Evolutionary conservation across 2,113 vertebrate genomes (phyloP).

Genomic region (Gnathonemus echidnorhynchus): DNA sequence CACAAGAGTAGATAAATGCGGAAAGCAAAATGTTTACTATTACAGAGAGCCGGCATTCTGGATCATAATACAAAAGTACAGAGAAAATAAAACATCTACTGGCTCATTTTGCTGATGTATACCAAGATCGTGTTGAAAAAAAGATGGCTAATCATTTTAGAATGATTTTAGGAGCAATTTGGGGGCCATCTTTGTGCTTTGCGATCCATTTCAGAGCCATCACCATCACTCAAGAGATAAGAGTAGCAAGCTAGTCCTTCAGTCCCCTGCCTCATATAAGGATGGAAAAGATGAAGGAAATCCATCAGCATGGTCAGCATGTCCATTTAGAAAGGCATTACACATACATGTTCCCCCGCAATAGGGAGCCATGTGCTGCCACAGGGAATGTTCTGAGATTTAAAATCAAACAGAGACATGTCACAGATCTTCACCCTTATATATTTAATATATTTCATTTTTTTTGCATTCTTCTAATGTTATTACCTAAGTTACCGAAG

Average conservation of each 20-base stretch:
- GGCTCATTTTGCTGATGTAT: neutral
- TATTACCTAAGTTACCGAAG: neutral
- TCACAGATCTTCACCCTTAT: neutral
- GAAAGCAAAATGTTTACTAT: neutral
- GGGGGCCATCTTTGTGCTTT: constrained; percentile 2
- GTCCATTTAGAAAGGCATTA: neutral
- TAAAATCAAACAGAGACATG: neutral
- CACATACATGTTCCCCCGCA: neutral
- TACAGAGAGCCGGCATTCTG: neutral
- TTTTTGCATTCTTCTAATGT: neutral
- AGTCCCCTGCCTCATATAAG: neutral
- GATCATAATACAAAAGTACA: neutral
- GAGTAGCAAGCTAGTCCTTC: neutral
- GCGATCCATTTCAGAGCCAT: constrained; percentile 21
- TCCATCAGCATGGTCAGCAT: neutral
- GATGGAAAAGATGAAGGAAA: neutral
- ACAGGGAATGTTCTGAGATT: neutral
- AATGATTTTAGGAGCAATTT: constrained; percentile 16
- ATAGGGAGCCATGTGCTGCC: neutral
- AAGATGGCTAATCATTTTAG: constrained; percentile 13
- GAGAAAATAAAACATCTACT: neutral
- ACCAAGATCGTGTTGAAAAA: neutral
- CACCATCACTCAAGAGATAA: constrained; percentile 6
- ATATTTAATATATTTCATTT: neutral
- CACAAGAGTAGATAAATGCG: neutral